These are phyloP conservation scores for Macaria liturata DNA, from an alignment of 2,888 invertebrate genomes.

Conservation along the genomic window DNA sequence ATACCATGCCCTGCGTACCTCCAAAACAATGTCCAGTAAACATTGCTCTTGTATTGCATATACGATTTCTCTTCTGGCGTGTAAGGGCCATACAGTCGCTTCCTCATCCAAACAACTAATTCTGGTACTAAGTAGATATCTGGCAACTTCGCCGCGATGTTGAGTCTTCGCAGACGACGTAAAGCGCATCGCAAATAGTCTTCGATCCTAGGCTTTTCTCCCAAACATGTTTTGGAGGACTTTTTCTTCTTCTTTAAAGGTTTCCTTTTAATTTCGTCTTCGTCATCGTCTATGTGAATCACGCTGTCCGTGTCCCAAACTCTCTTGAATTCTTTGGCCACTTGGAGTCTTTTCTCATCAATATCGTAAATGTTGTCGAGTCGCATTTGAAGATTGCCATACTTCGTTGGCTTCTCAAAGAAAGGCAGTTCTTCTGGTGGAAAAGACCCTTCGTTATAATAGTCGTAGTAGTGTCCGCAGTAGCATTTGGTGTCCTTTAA, in stretches of 20 bases:
- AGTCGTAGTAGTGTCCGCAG: constrained; percentile 67
- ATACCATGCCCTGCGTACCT: constrained; percentile 45
- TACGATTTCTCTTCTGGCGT: constrained; percentile 42
- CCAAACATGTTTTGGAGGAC: constrained; percentile 56
- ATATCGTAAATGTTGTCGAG: constrained; percentile 66
- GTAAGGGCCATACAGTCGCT: constrained; percentile 59
- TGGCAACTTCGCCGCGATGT: constrained; percentile 67
- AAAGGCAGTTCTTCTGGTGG: constrained; percentile 59
- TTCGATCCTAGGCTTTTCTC: constrained; percentile 52
- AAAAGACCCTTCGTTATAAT: constrained; percentile 60
- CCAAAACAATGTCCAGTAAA: constrained; percentile 56
- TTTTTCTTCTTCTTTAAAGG: constrained; percentile 49
- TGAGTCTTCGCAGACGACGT: constrained; percentile 51
- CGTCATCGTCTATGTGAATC: constrained; percentile 50
- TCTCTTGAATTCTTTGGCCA: constrained; percentile 64
- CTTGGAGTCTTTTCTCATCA: constrained; percentile 52
- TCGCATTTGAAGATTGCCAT: constrained; percentile 53
- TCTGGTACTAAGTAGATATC: constrained; percentile 67
- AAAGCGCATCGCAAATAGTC: constrained; percentile 69
- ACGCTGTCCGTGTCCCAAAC: constrained; percentile 69
- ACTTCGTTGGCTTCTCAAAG: constrained; percentile 60
- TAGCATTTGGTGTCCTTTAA: constrained; percentile 60
- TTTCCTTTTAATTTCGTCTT: constrained; percentile 43
- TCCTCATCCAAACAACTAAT: constrained; percentile 72
- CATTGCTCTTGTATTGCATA: constrained; percentile 48